These are phyloP conservation scores for Spinibarbus caldwelli DNA, from an alignment of 2,797 vertebrate genomes.

Conservation along the genomic window DNA sequence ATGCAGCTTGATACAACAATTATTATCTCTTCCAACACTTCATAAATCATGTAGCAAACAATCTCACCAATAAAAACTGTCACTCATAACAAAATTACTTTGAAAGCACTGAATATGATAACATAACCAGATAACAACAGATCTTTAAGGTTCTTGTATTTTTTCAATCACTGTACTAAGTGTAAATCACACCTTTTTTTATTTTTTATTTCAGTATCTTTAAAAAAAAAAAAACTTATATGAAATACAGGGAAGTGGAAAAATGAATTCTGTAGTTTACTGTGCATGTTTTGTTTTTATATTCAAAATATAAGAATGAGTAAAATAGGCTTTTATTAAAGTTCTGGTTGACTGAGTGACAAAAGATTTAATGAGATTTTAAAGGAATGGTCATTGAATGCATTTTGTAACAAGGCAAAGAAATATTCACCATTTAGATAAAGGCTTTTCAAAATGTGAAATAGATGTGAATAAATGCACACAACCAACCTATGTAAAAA, in stretches of 20 bases:
- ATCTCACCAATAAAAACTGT: background rate
- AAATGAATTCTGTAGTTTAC: background rate
- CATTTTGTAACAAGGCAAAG: too few species aligned
- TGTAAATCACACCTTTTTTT: background rate
- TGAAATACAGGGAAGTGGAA: background rate
- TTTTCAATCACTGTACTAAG: background rate
- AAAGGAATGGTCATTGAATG: background rate
- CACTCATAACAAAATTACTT: background rate
- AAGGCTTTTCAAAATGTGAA: background rate
- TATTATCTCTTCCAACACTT: too few species aligned
- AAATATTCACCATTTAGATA: background rate
- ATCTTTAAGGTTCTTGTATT: too few species aligned
- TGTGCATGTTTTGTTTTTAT: background rate
- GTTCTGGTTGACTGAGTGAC: background rate
- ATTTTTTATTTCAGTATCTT: background rate
- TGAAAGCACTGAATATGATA: background rate
- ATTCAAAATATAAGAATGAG: too few species aligned
- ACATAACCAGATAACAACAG: background rate
- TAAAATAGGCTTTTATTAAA: background rate
- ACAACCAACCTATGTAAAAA: background rate
- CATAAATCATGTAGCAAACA: background rate
- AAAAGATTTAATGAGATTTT: background rate
- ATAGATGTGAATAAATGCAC: background rate
- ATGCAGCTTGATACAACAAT: too few species aligned
- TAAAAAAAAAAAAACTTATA: background rate